Conservation (phyloP, 2,113 vertebrate species). For the Sula dactylatra region DNA sequence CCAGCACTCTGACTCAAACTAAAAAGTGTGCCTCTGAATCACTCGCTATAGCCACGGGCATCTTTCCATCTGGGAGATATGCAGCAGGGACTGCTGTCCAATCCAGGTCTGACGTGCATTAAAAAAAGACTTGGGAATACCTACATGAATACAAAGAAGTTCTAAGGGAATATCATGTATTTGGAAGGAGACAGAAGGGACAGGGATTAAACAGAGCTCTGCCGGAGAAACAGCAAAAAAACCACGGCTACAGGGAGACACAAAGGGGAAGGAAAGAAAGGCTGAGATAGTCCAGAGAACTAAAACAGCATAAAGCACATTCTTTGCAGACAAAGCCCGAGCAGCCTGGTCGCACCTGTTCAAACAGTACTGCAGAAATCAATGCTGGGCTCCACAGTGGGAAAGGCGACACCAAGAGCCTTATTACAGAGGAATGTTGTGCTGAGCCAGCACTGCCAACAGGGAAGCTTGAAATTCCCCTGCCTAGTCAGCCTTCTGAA, state of each 20-base stretch:
- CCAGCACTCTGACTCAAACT: constrained; percentile 20
- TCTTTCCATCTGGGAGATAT: constrained; percentile 14
- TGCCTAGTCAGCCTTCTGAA: background rate
- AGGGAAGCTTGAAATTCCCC: background rate
- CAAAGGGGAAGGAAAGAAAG: background rate
- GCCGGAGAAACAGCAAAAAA: background rate
- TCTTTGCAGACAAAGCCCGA: background rate
- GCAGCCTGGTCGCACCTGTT: background rate
- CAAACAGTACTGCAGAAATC: background rate
- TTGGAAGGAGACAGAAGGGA: background rate
- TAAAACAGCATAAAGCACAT: background rate
- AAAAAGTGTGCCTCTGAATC: constrained; percentile 42
- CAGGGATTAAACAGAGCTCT: background rate
- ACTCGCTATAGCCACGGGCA: constrained; percentile 35
- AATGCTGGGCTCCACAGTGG: background rate
- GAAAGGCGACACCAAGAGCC: background rate
- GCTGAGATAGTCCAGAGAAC: background rate
- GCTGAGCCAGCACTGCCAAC: background rate
- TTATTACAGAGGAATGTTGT: background rate
- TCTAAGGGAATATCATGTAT: background rate
- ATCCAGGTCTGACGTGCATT: constrained; percentile 4
- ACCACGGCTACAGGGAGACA: background rate
- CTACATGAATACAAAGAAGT: background rate
- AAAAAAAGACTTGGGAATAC: background rate
- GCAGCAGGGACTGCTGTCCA: constrained; percentile 35